Conservation (phyloP, 2,888 invertebrate species). For the Brachypterus glaber region DNA sequence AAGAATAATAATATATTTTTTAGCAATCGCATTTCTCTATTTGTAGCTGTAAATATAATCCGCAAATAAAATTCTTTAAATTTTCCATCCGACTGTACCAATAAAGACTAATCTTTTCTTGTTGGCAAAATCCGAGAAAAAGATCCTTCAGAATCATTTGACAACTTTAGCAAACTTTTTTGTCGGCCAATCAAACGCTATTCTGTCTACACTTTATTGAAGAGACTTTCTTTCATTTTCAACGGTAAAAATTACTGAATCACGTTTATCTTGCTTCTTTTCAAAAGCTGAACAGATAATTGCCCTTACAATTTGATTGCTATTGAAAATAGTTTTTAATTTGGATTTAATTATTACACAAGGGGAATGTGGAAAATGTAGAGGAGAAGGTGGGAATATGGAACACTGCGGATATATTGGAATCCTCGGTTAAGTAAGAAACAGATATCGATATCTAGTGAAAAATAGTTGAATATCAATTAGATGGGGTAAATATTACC, state of each 20-base stretch:
- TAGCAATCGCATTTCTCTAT: too few species aligned
- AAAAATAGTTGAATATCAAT: too few species aligned
- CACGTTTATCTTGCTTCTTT: conserved; percentile 11
- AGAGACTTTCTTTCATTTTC: conserved; percentile 28
- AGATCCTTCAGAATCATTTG: conserved; percentile 33
- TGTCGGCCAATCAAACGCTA: conserved; percentile 42
- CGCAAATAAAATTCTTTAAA: too few species aligned
- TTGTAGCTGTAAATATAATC: too few species aligned
- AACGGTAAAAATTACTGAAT: conserved; percentile 30
- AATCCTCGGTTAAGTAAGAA: too few species aligned
- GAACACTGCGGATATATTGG: too few species aligned
- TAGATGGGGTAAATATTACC: too few species aligned
- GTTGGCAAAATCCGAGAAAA: conserved; percentile 18
- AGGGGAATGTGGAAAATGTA: too few species aligned
- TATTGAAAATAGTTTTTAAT: background rate
- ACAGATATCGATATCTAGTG: background rate
- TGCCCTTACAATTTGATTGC: background rate
- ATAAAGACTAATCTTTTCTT: conserved; percentile 21
- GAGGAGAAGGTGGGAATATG: conserved; percentile 8
- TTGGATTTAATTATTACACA: too few species aligned
- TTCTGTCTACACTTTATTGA: conserved; percentile 40
- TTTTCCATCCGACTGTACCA: conserved; percentile 20
- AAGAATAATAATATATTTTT: too few species aligned
- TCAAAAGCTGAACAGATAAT: background rate
- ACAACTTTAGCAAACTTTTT: conserved; percentile 41